These are phyloP conservation scores for Mythimna loreyi DNA, from an alignment of 2,888 invertebrate genomes.

Conservation along the genomic window DNA sequence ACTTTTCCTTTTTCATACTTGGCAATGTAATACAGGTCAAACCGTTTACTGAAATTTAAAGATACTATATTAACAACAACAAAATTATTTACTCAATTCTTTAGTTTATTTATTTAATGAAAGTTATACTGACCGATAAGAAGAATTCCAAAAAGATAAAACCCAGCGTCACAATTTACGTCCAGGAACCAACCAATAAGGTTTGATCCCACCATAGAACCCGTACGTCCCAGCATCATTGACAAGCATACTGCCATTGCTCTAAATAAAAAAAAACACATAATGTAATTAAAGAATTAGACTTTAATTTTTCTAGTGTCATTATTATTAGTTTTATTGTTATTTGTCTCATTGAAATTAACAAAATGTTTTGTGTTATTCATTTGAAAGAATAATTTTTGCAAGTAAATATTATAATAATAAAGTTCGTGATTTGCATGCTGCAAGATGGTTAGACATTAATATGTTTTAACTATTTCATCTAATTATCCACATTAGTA, in stretches of 20 bases:
- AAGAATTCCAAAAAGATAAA: slow-evolving; percentile 91
- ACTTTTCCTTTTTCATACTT: slow-evolving; percentile 69
- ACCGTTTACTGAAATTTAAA: slow-evolving; percentile 78
- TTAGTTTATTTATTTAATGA: neutral
- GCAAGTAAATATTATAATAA: no score
- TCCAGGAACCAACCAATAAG: slow-evolving; percentile 92
- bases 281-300: neutral
- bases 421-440: no score
- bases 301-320: no score
- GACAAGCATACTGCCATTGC: slow-evolving; percentile 92
- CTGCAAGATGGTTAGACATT: no score
- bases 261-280: slow-evolving; percentile 70
- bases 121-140: slow-evolving; percentile 78
- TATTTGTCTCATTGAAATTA: no score
- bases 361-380: no score
- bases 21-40: slow-evolving; percentile 81
- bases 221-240: slow-evolving; percentile 92
- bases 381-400: no score
- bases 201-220: slow-evolving; percentile 92
- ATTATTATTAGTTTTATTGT: no score
- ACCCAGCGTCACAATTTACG: slow-evolving; percentile 91
- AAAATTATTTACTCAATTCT: neutral
- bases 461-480: no score
- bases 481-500: no score
- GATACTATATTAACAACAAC: neutral